Conservation (phyloP, 35 echinoderm and acorn worm genomes). For the Acanthaster planci region DNA sequence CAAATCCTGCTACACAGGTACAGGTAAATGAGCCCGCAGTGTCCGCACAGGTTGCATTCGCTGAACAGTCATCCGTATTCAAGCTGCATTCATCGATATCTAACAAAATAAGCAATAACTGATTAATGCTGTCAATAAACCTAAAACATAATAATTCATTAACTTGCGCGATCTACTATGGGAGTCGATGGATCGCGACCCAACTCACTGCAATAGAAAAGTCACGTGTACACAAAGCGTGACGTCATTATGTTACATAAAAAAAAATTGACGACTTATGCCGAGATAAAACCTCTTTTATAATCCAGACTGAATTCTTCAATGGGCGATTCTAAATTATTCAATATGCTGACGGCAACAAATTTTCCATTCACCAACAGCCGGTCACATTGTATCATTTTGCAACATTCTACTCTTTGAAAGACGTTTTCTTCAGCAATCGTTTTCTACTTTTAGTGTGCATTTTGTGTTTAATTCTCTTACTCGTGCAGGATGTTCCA, state of each 20-base stretch:
- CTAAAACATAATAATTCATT: neutral
- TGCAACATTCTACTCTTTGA: neutral
- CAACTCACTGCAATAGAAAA: neutral
- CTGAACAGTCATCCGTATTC: conserved; percentile 41
- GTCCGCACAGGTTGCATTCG: conserved; percentile 60
- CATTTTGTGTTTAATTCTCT: neutral
- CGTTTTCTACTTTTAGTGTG: neutral
- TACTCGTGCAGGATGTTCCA: neutral
- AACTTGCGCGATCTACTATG: neutral
- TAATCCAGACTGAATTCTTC: too few relatives aligned
- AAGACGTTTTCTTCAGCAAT: neutral
- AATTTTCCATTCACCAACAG: neutral
- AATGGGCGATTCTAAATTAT: too few relatives aligned
- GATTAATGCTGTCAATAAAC: neutral
- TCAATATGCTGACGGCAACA: neutral
- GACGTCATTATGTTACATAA: neutral
- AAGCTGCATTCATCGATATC: conserved; percentile 32
- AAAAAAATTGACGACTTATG: neutral
- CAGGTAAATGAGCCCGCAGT: conserved; percentile 63
- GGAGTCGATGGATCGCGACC: neutral
- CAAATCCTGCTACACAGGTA: conserved; percentile 23
- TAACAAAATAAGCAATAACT: neutral
- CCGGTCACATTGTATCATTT: neutral
- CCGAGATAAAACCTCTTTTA: too few relatives aligned
- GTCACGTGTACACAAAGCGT: neutral